These are phyloP conservation scores for Nesoenas mayeri DNA, from an alignment of 2,113 vertebrate genomes.

Conservation along the genomic window DNA sequence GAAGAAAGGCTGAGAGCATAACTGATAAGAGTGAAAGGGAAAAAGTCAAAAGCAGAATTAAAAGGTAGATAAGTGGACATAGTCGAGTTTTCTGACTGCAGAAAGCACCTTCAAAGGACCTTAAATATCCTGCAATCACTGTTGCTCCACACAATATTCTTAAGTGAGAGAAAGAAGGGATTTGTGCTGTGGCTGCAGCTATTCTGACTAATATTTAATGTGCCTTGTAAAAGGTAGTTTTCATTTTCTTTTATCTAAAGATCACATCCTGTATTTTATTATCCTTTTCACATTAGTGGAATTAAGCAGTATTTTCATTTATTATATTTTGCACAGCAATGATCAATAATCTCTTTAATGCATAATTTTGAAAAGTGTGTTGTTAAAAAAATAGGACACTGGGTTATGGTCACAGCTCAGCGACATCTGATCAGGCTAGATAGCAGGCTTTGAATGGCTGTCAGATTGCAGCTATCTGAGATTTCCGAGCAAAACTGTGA, in stretches of 20 bases:
- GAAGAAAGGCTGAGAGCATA: background rate
- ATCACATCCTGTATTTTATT: background rate
- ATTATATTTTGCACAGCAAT: background rate
- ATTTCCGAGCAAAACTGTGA: background rate
- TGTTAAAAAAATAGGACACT: background rate
- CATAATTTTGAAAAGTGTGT: background rate
- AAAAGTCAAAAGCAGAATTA: background rate
- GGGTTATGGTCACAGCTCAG: background rate
- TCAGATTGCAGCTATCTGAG: background rate
- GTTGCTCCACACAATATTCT: background rate
- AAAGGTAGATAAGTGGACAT: background rate
- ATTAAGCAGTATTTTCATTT: background rate
- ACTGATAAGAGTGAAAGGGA: background rate
- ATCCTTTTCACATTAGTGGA: background rate
- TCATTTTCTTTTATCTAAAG: background rate
- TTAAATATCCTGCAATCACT: background rate
- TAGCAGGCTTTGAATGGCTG: background rate
- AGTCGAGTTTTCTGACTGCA: background rate
- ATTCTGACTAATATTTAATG: background rate
- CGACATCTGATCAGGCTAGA: background rate
- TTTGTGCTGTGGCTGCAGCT: background rate
- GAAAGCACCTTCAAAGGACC: background rate
- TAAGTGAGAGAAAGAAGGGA: background rate
- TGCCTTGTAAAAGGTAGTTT: background rate
- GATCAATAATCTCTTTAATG: background rate